phyloP scores from a whole-genome alignment of 2,888 invertebrate genomes.

The Plemyria rubiginata region DNA sequence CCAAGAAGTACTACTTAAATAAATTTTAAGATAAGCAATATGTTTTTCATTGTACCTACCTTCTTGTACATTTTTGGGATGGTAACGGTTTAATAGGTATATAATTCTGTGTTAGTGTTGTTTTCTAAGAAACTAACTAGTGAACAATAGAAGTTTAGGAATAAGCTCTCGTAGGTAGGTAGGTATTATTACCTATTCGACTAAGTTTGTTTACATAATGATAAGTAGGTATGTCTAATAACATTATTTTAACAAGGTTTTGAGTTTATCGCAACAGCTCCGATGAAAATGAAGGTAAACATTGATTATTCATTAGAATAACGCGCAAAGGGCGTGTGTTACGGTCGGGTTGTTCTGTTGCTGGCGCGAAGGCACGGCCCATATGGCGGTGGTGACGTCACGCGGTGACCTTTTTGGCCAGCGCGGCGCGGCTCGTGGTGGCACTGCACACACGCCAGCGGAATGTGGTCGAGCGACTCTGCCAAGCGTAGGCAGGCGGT shows the following conservation, averaged over 20 bases:
- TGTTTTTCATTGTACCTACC: too few species aligned
- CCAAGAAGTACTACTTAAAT: constrained; percentile 8
- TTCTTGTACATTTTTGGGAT: too few species aligned
- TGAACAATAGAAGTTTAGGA: too few species aligned
- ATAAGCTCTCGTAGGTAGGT: too few species aligned
- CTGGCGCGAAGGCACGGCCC: constrained; percentile 67
- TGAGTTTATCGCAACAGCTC: constrained; percentile 2
- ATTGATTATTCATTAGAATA: constrained; percentile 57
- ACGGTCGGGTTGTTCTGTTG: constrained; percentile 52
- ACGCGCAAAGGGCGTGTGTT: constrained; percentile 61
- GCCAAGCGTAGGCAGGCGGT: constrained; percentile 82
- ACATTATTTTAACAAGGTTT: constrained; percentile 3
- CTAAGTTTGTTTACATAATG: too few species aligned
- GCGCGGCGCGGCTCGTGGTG: constrained; percentile 66
- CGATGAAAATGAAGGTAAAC: constrained; percentile 50
- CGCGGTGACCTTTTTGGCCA: constrained; percentile 81
- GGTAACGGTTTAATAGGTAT: too few species aligned
- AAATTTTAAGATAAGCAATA: background rate
- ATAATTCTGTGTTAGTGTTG: too few species aligned
- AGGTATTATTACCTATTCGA: too few species aligned
- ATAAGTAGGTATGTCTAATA: too few species aligned
- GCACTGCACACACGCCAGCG: constrained; percentile 75
- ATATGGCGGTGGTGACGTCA: constrained; percentile 80
- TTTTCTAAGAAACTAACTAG: too few species aligned
- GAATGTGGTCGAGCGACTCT: constrained; percentile 82